A percentile compares a stretch with the other conserved stretches of the same genome.
Conservation (phyloP, 2,888 invertebrate species). For the Drosophila sordidula region DNA sequence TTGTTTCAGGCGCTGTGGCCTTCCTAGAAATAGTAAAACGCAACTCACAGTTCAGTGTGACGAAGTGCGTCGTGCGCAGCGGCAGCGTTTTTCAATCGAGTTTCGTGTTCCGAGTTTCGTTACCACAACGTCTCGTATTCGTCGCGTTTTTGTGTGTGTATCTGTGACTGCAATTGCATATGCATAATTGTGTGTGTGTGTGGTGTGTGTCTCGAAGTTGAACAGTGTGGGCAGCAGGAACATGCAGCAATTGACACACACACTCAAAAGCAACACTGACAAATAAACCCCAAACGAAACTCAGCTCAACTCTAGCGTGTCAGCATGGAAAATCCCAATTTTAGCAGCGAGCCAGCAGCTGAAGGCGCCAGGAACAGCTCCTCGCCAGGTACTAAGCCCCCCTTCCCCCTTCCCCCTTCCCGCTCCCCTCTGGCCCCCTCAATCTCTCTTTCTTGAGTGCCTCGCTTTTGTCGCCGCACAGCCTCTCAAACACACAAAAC, state of each 20-base stretch:
- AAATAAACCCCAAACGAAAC: not conserved
- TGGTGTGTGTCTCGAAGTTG: not conserved
- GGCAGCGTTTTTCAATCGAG: conserved; percentile 69
- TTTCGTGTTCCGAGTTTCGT: conserved; percentile 22
- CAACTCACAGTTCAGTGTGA: conserved; percentile 79
- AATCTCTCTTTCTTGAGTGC: not conserved
- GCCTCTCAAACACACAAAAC: conserved; percentile 8
- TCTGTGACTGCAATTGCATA: conserved; percentile 11
- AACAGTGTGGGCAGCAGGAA: conserved; percentile 17
- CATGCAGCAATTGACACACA: conserved; percentile 21
- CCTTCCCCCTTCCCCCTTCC: not conserved
- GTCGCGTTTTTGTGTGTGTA: conserved; percentile 6
- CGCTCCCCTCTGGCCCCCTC: no score
- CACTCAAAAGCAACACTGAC: conserved; percentile 10
- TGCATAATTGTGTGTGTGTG: conserved; percentile 4
- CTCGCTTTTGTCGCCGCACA: not conserved
- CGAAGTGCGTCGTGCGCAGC: conserved; percentile 82
- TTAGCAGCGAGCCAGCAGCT: conserved; percentile 16
- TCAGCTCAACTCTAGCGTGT: conserved; percentile 14
- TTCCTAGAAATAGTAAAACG: conserved; percentile 83
- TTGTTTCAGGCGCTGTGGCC: conserved; percentile 57
- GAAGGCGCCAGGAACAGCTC: conserved; percentile 21
- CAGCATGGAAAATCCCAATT: conserved; percentile 46
- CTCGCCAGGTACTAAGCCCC: conserved; percentile 11
- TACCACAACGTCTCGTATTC: conserved; percentile 12